Evolutionary conservation across 2,113 vertebrate genomes (phyloP), one percentile per base, ranked within the genome.

Genomic region (Morphnarchus princeps): DNA sequence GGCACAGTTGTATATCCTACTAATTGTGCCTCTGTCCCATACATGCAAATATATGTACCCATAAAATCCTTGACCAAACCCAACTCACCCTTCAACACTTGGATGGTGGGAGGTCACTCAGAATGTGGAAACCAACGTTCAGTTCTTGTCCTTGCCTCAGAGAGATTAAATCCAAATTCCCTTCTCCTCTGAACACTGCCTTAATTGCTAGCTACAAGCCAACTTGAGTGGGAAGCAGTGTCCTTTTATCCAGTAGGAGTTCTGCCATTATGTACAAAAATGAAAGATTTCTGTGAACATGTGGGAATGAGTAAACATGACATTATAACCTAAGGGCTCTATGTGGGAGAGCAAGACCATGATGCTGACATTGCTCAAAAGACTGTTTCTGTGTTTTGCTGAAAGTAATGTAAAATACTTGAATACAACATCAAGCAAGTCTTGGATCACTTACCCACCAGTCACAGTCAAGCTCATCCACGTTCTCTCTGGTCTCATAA

Each of bases 251-350:
- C 69, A 87, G 72, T 65, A 89, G 80, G 92, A 94, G 67, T 69
- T 94, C 89, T 94, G 76, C 54, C 76, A 89, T 59, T 87, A 62
- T 45, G 72, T 42, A 84, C 31, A 89, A 82, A 97, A 97, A 45
- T 31, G 31, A 94, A 77, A 91, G 45, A 89, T 78, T 91, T 94
- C 73, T 95, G 59, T 80, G 82, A 90, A 63, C 49, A 52, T 82
- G 45, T 77, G 85, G 88, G 67, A 94, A 95, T 73, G 62, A 86
- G 42, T 88, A 90, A 95, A 92, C 79, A 88, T 73, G 78, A 79
- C 90, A 80, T 90, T 97, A 77, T 93, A 96, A 93, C 92, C 85
- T 61, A 77, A 95, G 88, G 85, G 85, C 34, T 95, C 74, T 80
- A 25, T 57, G 82, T 95, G 95, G 92, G 94, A 95, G 90, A 92